Percentiles rank a stretch among this genome's conserved stretches.
These are phyloP conservation scores for Drosophila fungiperda DNA, from an alignment of 2,888 invertebrate genomes.

Conservation along the genomic window DNA sequence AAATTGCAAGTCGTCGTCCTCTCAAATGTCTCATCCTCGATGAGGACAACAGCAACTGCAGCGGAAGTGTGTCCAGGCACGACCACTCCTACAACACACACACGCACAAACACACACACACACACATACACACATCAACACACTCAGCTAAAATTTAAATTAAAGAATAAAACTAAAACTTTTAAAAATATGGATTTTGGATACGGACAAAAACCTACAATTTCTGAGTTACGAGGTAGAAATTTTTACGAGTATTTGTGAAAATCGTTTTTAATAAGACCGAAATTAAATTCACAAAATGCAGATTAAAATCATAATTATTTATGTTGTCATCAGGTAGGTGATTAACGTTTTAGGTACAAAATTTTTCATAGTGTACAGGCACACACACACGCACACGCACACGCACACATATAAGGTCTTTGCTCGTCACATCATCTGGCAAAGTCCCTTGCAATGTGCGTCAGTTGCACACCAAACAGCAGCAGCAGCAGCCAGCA, in stretches of 20 bases:
- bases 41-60: conserved; percentile 56
- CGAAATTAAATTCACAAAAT: neutral
- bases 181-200: neutral
- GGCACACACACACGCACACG: neutral
- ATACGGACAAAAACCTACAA: no score
- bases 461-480: conserved; percentile 69
- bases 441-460: conserved; percentile 52
- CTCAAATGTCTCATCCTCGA: conserved; percentile 54
- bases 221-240: neutral
- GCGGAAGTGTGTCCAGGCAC: conserved; percentile 71
- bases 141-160: neutral
- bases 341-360: neutral
- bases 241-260: neutral
- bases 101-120: conserved; percentile 18
- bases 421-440: conserved; percentile 45
- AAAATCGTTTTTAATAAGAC: neutral
- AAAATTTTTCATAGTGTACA: neutral
- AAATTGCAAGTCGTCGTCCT: conserved; percentile 76
- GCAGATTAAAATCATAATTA: neutral
- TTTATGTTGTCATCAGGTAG: neutral
- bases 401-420: conserved; percentile 1
- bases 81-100: conserved; percentile 48
- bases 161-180: neutral
- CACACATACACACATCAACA: conserved; percentile 1
- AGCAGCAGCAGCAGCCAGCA: conserved; percentile 39